Evolutionary conservation across 1,140 invertebrate species (phyloP), one percentile per base, ranked within the genome.

Genomic region (Sesamia nonagrioides): DNA sequence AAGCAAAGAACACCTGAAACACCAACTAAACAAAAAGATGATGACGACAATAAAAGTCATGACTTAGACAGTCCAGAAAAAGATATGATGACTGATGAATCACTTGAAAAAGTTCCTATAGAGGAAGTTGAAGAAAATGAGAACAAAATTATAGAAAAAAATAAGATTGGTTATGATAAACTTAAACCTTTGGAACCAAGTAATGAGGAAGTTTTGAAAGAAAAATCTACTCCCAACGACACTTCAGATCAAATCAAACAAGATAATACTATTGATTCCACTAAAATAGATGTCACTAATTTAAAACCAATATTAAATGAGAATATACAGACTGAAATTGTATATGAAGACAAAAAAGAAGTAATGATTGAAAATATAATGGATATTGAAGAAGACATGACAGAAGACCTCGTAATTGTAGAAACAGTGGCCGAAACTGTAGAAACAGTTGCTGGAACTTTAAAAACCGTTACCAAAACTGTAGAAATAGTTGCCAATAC

Each of bases 1-100:
- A 92, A 91, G 78, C 89, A 89, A 77, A 92, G 86, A 80, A 40
- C 77, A 9, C 45, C 79, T 11, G 91, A 94, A 69, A 81, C 69
- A 58, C 21, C 50, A 17, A 42, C 17, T 17, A 81, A 81, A 52
- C 15, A 56, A 11, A 81, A 82, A 81, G 79, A 81, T 18, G 21
- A 48, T 66, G 77, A 81, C 37, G 77, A 69, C 9, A 73, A 52
- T 73, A 79, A 78, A 72, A 56, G 50, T 52, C 52, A 48, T 60
- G 50, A 76, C 17, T 17, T 58, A 54, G 21, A 21, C 13, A 42
- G 17, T 15, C 71, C 11, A 71, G 58, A 69, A 11, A 81, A 77
- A 61, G 54, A 56, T 52, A 35, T 45, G 18, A 13, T 54, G 9
- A 37, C 54, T 42, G 48, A 72, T 17, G 66, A 74, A 40, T 45